Evolutionary conservation across 2,888 invertebrate genomes (phyloP).

Genomic region (Eupithecia exiguata): DNA sequence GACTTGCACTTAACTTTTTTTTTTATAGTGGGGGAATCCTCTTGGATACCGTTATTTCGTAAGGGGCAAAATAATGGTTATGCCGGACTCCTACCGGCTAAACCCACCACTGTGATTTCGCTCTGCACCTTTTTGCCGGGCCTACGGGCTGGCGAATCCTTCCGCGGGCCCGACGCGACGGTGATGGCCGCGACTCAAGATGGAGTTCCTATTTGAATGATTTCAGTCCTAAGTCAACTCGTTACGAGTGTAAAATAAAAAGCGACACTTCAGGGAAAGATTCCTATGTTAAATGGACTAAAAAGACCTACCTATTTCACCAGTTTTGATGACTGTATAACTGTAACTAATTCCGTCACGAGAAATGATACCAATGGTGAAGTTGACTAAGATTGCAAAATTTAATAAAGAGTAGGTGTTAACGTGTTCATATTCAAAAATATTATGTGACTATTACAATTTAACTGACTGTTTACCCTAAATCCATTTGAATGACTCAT

Average conservation of each 20-base stretch:
- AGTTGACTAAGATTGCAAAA: constrained; percentile 34
- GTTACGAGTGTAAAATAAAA: not conserved
- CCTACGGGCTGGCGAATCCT: too few species aligned
- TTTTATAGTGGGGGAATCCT: too few species aligned
- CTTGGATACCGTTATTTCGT: too few species aligned
- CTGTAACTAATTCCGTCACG: not conserved
- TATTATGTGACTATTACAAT: constrained; percentile 33
- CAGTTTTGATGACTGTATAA: not conserved
- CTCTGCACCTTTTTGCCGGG: too few species aligned
- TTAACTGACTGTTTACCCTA: constrained; percentile 39
- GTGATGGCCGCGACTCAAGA: too few species aligned
- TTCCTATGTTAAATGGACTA: not conserved
- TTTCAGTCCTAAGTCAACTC: too few species aligned
- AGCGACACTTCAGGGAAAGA: not conserved
- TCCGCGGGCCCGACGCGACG: too few species aligned
- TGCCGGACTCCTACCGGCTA: too few species aligned
- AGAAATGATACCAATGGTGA: not conserved
- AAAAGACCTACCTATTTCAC: not conserved
- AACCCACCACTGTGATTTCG: too few species aligned
- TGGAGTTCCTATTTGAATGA: too few species aligned
- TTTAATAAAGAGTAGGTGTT: constrained; percentile 30
- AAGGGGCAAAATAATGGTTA: too few species aligned
- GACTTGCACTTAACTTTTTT: too few species aligned
- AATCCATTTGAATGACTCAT: constrained; percentile 40
- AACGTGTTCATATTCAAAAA: constrained; percentile 33